Conservation (phyloP, 2,888 invertebrate species). For the Drosophila planitibia region DNA sequence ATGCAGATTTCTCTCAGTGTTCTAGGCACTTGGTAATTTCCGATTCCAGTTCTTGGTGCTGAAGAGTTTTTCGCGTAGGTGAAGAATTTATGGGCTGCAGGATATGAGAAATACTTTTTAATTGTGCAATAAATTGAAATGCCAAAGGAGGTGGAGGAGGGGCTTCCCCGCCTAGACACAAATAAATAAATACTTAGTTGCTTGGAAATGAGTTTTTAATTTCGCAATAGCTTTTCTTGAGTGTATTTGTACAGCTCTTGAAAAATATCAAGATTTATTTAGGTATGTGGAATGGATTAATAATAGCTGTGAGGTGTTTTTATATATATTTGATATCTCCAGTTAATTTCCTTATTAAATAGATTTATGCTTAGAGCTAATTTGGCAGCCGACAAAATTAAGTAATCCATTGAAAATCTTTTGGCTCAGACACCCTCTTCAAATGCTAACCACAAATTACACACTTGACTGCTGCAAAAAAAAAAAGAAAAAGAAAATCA, state of each 20-base stretch:
- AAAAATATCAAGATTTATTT: not conserved
- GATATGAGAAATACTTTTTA: constrained; percentile 73
- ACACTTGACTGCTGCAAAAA: constrained; percentile 70
- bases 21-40: constrained; percentile 65
- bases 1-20: constrained; percentile 9
- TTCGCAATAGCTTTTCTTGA: constrained; percentile 6
- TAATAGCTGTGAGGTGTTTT: not conserved
- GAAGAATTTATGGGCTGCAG: constrained; percentile 59
- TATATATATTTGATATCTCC: not conserved
- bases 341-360: constrained; percentile 29
- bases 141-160: not conserved
- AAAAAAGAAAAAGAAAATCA: constrained; percentile 15
- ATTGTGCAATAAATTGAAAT: constrained; percentile 73
- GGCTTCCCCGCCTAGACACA: not conserved
- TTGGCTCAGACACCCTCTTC: constrained; percentile 22
- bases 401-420: constrained; percentile 51
- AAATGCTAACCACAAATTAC: constrained; percentile 68
- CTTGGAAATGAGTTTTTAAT: constrained; percentile 52
- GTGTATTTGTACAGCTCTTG: constrained; percentile 21
- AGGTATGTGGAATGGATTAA: not conserved
- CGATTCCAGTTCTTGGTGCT: constrained; percentile 29
- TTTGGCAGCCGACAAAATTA: constrained; percentile 31
- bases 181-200: constrained; percentile 49
- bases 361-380: constrained; percentile 24
- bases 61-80: constrained; percentile 42